These are phyloP conservation scores for Dolomedes plantarius DNA, from an alignment of 2,888 invertebrate species.

Conservation along the genomic window DNA sequence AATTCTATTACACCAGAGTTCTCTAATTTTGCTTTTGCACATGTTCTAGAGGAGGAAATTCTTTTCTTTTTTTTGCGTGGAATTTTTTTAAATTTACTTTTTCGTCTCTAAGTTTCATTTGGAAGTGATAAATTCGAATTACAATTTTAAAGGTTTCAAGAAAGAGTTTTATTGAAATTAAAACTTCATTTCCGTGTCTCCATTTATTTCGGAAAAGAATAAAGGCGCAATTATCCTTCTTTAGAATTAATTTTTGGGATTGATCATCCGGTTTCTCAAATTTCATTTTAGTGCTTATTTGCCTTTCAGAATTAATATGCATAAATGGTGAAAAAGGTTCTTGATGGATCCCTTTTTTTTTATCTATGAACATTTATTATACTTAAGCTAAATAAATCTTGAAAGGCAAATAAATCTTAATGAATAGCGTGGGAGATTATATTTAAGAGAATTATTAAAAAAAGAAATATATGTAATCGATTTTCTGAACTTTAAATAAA, in stretches of 20 bases:
- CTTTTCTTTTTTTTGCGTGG: not conserved
- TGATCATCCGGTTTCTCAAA: no score
- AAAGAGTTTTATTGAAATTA: not conserved
- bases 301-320: no score
- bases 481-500: no score
- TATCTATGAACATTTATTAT: no score
- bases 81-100: not conserved
- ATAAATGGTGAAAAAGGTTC: no score
- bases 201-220: not conserved
- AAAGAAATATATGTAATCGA: no score
- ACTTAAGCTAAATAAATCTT: no score
- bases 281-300: no score
- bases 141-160: not conserved
- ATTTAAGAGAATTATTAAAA: no score
- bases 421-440: no score
- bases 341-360: no score
- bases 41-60: not conserved
- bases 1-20: conserved; percentile 56
- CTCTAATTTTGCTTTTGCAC: conserved; percentile 41
- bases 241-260: not conserved
- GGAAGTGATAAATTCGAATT: not conserved
- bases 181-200: not conserved
- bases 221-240: not conserved
- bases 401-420: no score
- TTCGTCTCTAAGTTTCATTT: not conserved